A percentile compares a stretch with the other conserved stretches of the same genome.
Evolutionary conservation across 2,797 vertebrate species (phyloP).

Genomic region (Sparidentex hasta): DNA sequence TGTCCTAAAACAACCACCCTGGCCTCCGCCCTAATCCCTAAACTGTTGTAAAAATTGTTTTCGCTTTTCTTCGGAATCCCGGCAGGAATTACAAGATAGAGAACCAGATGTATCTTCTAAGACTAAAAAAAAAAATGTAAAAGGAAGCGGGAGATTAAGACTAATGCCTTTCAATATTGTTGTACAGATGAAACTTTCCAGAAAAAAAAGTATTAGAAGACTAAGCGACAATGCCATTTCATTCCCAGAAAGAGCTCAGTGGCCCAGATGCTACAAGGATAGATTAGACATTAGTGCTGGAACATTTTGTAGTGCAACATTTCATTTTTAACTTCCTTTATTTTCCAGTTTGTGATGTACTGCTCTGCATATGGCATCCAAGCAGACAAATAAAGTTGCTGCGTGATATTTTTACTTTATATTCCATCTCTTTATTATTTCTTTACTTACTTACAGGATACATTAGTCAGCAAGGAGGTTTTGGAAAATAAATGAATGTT

Average conservation of each 20-base stretch:
- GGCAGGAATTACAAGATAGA: conserved; percentile 74
- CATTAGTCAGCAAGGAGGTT: conserved; percentile 2
- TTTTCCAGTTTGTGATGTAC: conserved; percentile 12
- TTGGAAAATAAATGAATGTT: neutral
- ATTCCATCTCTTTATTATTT: neutral
- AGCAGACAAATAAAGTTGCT: neutral
- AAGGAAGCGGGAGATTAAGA: conserved; percentile 75
- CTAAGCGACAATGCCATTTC: conserved; percentile 55
- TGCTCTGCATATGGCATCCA: conserved; percentile 24
- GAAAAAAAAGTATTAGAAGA: conserved; percentile 31
- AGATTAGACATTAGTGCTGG: conserved; percentile 43
- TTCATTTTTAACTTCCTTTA: conserved; percentile 19
- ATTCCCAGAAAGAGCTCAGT: conserved; percentile 65
- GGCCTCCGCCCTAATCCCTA: conserved; percentile 71
- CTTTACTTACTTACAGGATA: neutral
- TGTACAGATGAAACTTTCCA: conserved; percentile 76
- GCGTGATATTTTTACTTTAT: neutral
- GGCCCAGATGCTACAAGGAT: conserved; percentile 59
- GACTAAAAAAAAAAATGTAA: conserved; percentile 61
- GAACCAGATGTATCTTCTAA: conserved; percentile 75
- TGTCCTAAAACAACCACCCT: conserved; percentile 65
- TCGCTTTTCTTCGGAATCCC: conserved; percentile 72
- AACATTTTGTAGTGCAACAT: conserved; percentile 55
- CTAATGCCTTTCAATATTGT: conserved; percentile 84
- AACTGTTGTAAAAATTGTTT: conserved; percentile 76